Evolutionary conservation across 2,113 vertebrate genomes (phyloP).

Genomic region (Galemys pyrenaicus): DNA sequence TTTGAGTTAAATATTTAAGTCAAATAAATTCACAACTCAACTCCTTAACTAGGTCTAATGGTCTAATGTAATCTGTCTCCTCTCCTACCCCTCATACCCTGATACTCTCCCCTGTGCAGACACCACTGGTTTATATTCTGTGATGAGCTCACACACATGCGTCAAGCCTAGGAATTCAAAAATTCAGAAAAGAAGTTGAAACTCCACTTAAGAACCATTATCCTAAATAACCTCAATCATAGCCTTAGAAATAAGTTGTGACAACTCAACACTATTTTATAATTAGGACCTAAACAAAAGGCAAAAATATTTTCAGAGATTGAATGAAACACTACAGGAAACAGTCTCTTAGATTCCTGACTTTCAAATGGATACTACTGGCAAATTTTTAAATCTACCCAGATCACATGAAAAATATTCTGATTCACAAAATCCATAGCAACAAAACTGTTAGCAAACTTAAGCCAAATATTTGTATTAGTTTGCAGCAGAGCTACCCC

Average conservation of each 20-base stretch:
- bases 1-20: neutral
- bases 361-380: neutral
- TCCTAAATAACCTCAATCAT: neutral
- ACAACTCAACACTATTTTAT: constrained; percentile 21
- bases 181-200: neutral
- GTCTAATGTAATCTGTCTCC: neutral
- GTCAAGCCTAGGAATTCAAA: neutral
- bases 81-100: too few species aligned
- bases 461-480: constrained; percentile 4
- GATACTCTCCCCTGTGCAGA: neutral
- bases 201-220: neutral
- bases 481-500: neutral
- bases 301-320: constrained; percentile 38
- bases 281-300: constrained; percentile 40
- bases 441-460: neutral
- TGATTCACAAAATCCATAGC: neutral
- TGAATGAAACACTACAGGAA: neutral
- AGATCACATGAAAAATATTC: neutral
- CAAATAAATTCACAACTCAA: neutral
- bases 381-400: neutral
- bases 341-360: neutral
- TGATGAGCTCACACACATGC: neutral
- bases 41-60: neutral
- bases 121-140: neutral
- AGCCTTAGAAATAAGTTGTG: constrained; percentile 24